A percentile compares a stretch with the other conserved stretches of the same genome.
Conservation (phyloP, 1,140 invertebrate genomes). For the Solenopsis invicta region DNA sequence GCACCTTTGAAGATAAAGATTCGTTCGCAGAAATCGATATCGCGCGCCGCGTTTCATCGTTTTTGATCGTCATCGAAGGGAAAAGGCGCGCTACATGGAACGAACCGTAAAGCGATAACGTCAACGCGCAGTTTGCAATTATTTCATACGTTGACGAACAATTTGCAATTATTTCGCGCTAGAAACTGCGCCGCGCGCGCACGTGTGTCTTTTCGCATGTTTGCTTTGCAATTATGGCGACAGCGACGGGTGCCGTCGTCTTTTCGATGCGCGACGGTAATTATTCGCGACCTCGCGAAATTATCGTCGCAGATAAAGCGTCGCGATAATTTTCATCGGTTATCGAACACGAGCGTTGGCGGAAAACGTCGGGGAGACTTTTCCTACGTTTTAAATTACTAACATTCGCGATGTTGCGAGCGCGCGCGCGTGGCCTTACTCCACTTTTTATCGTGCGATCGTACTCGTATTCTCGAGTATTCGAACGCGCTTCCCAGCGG, state of each 20-base stretch:
- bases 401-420: neutral
- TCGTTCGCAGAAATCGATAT: neutral
- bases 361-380: neutral
- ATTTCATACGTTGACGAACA: conserved; percentile 1
- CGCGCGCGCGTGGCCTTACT: neutral
- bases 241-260: neutral
- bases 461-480: conserved; percentile 4
- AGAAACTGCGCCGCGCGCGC: neutral
- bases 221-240: conserved; percentile 31
- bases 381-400: conserved; percentile 11
- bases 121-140: neutral
- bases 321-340: conserved; percentile 40
- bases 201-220: conserved; percentile 27
- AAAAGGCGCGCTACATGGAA: neutral
- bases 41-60: neutral
- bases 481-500: neutral
- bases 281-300: conserved; percentile 38
- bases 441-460: conserved; percentile 10
- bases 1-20: neutral
- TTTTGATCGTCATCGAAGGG: neutral
- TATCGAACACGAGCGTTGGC: neutral
- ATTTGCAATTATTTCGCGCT: neutral
- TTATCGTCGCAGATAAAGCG: conserved; percentile 42
- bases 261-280: conserved; percentile 5
- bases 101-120: neutral